Percentiles rank a stretch among this genome's conserved stretches.
Evolutionary conservation across 2,797 vertebrate genomes (phyloP).

Genomic region (Cynopterus sphinx): DNA sequence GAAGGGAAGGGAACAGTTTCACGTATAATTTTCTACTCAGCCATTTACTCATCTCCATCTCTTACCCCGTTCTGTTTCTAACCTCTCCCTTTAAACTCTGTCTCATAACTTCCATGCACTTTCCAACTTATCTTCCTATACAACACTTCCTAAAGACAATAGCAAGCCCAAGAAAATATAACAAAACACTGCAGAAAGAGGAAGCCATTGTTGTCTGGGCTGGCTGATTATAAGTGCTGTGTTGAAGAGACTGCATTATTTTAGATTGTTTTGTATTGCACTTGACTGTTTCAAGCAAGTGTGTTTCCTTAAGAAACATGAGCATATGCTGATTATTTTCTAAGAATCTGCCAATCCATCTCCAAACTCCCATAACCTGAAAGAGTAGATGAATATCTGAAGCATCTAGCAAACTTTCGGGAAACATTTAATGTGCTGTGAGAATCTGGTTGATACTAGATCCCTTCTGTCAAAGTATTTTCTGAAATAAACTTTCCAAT

Average conservation of each 20-base stretch:
- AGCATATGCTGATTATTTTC: slow-evolving; percentile 2
- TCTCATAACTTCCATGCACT: background rate
- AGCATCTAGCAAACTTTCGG: background rate
- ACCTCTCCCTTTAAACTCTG: background rate
- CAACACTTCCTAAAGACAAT: background rate
- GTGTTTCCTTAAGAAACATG: background rate
- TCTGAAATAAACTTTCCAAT: background rate
- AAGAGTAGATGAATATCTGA: background rate
- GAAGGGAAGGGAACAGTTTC: background rate
- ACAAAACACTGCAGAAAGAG: background rate
- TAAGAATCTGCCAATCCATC: background rate
- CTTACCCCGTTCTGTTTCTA: background rate
- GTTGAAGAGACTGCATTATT: background rate
- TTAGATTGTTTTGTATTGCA: background rate
- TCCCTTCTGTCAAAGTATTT: background rate
- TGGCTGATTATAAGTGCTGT: background rate
- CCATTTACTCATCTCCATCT: background rate
- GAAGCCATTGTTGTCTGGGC: background rate
- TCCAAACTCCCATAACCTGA: background rate
- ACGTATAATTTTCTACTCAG: background rate
- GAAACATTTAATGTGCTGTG: background rate
- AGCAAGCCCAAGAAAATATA: background rate
- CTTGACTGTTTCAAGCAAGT: background rate
- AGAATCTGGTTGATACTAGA: background rate
- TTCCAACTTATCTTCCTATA: background rate